phyloP scores from a whole-genome alignment of 2,888 invertebrate genomes.

The Calliscelio sp. region DNA sequence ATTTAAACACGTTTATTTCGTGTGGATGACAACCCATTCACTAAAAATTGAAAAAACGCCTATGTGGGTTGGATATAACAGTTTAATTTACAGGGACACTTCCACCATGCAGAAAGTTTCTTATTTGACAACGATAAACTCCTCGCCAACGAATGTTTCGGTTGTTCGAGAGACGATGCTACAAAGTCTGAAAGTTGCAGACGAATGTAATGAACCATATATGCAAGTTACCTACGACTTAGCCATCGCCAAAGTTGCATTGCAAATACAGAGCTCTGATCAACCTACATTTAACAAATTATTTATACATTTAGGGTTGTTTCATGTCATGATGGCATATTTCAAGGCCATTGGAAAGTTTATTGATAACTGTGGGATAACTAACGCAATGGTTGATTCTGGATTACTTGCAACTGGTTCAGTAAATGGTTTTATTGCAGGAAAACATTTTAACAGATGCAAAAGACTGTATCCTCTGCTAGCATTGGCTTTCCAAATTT shows the following conservation, averaged over 20 bases:
- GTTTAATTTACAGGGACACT: slow-evolving; percentile 71
- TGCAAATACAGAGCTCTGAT: slow-evolving; percentile 77
- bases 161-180: slow-evolving; percentile 74
- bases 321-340: slow-evolving; percentile 79
- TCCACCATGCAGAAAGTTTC: slow-evolving; percentile 52
- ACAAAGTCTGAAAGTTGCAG: slow-evolving; percentile 58
- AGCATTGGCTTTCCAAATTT: slow-evolving; percentile 34
- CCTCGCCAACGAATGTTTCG: slow-evolving; percentile 76
- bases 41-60: slow-evolving; percentile 75
- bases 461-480: slow-evolving; percentile 63
- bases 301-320: slow-evolving; percentile 82
- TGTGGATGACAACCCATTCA: slow-evolving; percentile 72
- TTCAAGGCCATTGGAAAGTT: slow-evolving; percentile 78
- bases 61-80: slow-evolving; percentile 79
- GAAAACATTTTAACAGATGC: slow-evolving; percentile 70
- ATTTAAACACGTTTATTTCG: slow-evolving; percentile 1
- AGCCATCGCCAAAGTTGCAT: slow-evolving; percentile 77
- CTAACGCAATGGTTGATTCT: slow-evolving; percentile 65
- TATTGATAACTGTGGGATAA: slow-evolving; percentile 75
- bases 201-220: slow-evolving; percentile 59
- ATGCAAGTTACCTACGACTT: slow-evolving; percentile 78
- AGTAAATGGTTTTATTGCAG: slow-evolving; percentile 63
- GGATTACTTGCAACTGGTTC: slow-evolving; percentile 57
- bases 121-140: slow-evolving; percentile 78
- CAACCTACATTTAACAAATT: slow-evolving; percentile 79